phyloP scores from a whole-genome alignment of 2,797 vertebrate genomes.

The Mareca strepera region DNA sequence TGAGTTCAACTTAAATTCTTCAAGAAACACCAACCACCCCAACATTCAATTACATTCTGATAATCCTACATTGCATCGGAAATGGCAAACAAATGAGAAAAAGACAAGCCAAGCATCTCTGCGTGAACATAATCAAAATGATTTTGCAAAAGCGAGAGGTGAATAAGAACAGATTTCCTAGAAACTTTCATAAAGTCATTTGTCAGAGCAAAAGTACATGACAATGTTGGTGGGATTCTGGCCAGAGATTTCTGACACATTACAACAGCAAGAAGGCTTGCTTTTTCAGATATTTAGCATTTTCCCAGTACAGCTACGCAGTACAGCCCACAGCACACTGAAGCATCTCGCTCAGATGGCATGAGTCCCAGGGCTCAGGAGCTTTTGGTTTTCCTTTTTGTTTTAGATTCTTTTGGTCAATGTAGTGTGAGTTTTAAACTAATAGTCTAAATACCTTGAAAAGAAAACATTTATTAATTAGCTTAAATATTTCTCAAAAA shows the following conservation, averaged over 20 bases:
- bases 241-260: constrained; percentile 57
- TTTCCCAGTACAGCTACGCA: constrained; percentile 41
- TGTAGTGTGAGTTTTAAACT: constrained; percentile 16
- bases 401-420: background rate
- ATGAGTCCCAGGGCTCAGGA: background rate
- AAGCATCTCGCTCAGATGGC: background rate
- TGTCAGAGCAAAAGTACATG: constrained; percentile 57
- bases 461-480: constrained; percentile 12
- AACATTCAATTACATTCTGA: background rate
- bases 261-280: constrained; percentile 48
- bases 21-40: background rate
- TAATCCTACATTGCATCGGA: background rate
- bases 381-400: constrained; percentile 23
- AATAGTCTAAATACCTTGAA: background rate
- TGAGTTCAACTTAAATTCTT: background rate
- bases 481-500: constrained; percentile 22
- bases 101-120: background rate
- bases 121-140: constrained; percentile 16
- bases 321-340: constrained; percentile 28
- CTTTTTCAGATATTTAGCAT: constrained; percentile 46
- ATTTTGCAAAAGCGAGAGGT: constrained; percentile 38
- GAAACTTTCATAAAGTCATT: constrained; percentile 39
- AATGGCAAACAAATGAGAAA: background rate
- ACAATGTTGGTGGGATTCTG: constrained; percentile 21
- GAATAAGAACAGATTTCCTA: constrained; percentile 48